Evolutionary conservation across 2,888 invertebrate species (phyloP).

Genomic region (Amphipoea lucens): DNA sequence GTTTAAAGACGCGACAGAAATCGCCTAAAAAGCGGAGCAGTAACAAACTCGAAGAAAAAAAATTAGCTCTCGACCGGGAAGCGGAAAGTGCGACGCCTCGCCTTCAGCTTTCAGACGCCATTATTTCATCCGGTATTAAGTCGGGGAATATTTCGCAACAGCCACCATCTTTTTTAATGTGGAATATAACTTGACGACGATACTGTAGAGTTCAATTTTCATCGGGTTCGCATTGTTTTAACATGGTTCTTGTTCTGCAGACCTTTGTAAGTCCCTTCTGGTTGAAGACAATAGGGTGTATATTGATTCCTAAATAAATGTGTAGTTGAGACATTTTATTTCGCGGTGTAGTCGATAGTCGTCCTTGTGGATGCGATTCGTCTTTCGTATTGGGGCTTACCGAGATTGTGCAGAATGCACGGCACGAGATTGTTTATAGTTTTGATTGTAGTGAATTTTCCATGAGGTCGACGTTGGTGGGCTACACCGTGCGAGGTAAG

Average conservation of each 20-base stretch:
- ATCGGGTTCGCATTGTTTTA: conserved; percentile 69
- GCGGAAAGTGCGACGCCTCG: conserved; percentile 80
- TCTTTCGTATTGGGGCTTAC: conserved; percentile 80
- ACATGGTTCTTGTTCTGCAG: conserved; percentile 61
- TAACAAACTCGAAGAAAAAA: conserved; percentile 77
- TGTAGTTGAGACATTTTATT: conserved; percentile 72
- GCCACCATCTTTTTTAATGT: conserved; percentile 69
- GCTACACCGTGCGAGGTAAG: conserved; percentile 35
- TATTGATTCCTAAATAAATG: conserved; percentile 71
- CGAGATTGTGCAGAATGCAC: conserved; percentile 70
- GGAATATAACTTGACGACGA: conserved; percentile 72
- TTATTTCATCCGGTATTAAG: conserved; percentile 83
- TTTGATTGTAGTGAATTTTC: conserved; percentile 62
- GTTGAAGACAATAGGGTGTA: conserved; percentile 73
- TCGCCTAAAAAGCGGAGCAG: conserved; percentile 73
- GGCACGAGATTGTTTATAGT: conserved; percentile 53
- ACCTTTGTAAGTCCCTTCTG: conserved; percentile 70
- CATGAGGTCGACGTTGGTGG: conserved; percentile 49
- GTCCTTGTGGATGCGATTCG: conserved; percentile 77
- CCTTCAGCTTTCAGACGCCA: conserved; percentile 83
- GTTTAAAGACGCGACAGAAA: conserved; percentile 73
- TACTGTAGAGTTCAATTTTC: conserved; percentile 79
- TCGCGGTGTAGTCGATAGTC: conserved; percentile 68
- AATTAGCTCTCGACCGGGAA: conserved; percentile 77
- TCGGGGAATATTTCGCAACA: conserved; percentile 73